Conservation (phyloP, 2,113 vertebrate genomes). For the Athene noctua region DNA sequence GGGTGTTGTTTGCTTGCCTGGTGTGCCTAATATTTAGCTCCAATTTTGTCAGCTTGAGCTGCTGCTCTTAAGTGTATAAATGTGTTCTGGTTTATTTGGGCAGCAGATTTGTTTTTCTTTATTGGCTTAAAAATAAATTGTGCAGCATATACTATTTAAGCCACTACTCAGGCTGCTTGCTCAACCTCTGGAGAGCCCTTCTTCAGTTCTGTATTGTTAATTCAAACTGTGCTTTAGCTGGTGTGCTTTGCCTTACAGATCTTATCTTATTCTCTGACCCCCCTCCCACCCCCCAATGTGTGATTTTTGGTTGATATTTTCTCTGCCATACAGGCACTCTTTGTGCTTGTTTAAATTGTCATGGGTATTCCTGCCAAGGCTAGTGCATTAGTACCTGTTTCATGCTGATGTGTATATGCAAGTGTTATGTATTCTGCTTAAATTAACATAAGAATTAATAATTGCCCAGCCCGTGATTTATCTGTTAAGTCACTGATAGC, state of each 20-base stretch:
- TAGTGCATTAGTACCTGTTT: neutral
- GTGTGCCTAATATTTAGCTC: neutral
- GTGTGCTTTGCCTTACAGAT: neutral
- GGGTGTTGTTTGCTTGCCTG: neutral
- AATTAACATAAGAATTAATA: neutral
- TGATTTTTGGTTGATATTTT: neutral
- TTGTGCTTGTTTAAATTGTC: neutral
- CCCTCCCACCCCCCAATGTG: rapidly evolving
- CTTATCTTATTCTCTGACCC: neutral
- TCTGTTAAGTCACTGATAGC: neutral
- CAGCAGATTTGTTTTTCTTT: neutral
- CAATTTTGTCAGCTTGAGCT: neutral
- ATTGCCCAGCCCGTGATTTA: no score
- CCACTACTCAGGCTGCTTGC: neutral
- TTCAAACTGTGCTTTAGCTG: neutral
- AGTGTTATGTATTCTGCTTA: neutral
- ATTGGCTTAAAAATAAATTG: neutral
- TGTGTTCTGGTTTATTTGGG: neutral
- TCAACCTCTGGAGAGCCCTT: neutral
- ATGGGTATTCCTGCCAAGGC: neutral
- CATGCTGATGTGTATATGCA: neutral
- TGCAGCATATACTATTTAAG: neutral
- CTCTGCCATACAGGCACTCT: neutral
- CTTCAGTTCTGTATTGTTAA: neutral
- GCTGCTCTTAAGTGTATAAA: neutral